Conservation (phyloP, 53 echinoderm and acorn worm genomes). For the Patiria pectinifera region DNA sequence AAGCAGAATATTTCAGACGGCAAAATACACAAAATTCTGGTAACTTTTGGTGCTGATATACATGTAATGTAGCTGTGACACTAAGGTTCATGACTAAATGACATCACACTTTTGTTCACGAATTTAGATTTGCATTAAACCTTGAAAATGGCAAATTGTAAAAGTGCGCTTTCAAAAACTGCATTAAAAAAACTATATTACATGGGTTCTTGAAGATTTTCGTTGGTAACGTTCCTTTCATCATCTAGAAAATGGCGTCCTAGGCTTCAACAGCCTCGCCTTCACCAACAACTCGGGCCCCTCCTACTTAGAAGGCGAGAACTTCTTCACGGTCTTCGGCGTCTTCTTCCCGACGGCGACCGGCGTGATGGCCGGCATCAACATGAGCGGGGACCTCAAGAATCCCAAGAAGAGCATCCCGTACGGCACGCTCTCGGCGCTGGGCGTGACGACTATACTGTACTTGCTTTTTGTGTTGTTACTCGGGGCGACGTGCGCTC, state of each 20-base stretch:
- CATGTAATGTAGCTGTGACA: too few relatives aligned
- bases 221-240: background rate
- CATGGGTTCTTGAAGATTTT: too few relatives aligned
- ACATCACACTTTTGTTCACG: too few relatives aligned
- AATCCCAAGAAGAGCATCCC: slow-evolving; percentile 90
- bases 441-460: slow-evolving; percentile 86
- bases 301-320: slow-evolving; percentile 76
- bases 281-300: slow-evolving; percentile 88
- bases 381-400: slow-evolving; percentile 96
- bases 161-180: too few relatives aligned
- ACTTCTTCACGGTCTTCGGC: slow-evolving; percentile 97
- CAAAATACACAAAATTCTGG: too few relatives aligned
- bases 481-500: slow-evolving; percentile 83
- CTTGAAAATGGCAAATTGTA: too few relatives aligned
- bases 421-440: slow-evolving; percentile 86
- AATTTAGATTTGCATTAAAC: too few relatives aligned
- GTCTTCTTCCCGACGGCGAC: slow-evolving; percentile 99
- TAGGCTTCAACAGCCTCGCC: slow-evolving; percentile 77
- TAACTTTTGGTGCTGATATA: too few relatives aligned
- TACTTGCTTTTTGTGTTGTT: slow-evolving; percentile 90
- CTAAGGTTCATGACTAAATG: too few relatives aligned
- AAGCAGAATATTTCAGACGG: too few relatives aligned
- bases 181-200: too few relatives aligned
- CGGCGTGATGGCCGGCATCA: slow-evolving; percentile 97
- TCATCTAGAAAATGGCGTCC: slow-evolving; percentile 78